A percentile compares a stretch with the other conserved stretches of the same genome.
These are phyloP conservation scores for Anadara kagoshimensis DNA, from an alignment of 1,140 invertebrate genomes.

Conservation along the genomic window DNA sequence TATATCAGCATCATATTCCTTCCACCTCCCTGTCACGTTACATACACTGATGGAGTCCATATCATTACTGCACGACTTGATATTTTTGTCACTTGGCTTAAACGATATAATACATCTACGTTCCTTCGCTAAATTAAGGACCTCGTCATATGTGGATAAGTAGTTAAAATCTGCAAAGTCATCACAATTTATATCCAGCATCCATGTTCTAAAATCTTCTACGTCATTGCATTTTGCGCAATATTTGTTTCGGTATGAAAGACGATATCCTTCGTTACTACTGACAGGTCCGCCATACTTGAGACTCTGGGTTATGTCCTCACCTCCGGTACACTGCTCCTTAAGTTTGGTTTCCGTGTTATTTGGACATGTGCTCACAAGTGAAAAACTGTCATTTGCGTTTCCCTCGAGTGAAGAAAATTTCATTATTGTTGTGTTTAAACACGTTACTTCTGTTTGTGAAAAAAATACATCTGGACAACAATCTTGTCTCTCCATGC, in stretches of 20 bases:
- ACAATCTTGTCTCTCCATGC: background rate
- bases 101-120: slow-evolving; percentile 7
- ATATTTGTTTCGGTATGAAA: slow-evolving; percentile 14
- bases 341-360: background rate
- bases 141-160: slow-evolving; percentile 12
- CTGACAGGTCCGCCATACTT: background rate
- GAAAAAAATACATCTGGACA: slow-evolving; percentile 17
- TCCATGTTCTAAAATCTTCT: background rate
- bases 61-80: background rate
- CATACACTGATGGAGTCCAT: background rate
- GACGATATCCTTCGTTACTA: background rate
- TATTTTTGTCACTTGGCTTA: background rate
- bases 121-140: background rate
- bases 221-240: slow-evolving; percentile 15
- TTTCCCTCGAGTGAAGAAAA: background rate
- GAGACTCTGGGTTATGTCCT: background rate
- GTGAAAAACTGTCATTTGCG: background rate
- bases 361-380: slow-evolving; percentile 6
- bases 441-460: background rate
- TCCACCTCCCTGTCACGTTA: slow-evolving; percentile 17
- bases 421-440: background rate
- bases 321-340: background rate
- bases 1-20: slow-evolving; percentile 1
- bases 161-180: slow-evolving; percentile 29
- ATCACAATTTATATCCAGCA: slow-evolving; percentile 2